Conservation (phyloP, 2,797 vertebrate species). For the Darevskia nairensis region DNA sequence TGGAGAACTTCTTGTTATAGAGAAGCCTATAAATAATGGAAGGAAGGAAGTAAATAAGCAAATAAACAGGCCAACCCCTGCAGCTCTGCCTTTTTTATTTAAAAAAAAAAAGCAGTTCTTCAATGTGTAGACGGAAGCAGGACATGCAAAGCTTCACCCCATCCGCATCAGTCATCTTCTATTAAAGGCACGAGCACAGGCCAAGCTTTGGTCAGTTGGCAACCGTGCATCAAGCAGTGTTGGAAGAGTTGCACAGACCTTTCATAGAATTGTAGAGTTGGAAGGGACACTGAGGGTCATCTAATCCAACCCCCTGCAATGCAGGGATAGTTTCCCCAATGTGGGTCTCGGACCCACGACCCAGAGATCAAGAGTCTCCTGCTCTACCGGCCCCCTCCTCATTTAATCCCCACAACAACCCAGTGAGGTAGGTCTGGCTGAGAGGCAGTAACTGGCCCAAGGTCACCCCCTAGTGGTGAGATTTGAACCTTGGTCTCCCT, state of each 20-base stretch:
- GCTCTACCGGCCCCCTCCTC: too few species aligned
- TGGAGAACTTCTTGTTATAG: neutral
- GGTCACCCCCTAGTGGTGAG: too few species aligned
- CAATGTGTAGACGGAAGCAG: neutral
- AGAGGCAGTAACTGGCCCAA: too few species aligned
- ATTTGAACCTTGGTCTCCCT: too few species aligned
- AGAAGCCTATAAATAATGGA: neutral
- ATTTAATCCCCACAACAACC: too few species aligned
- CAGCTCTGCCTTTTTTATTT: neutral
- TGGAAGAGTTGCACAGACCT: neutral
- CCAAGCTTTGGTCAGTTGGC: neutral
- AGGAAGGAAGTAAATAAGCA: neutral
- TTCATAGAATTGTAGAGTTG: too few species aligned
- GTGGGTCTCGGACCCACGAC: too few species aligned
- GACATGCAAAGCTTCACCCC: neutral
- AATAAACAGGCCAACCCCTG: neutral
- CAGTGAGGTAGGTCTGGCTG: too few species aligned
- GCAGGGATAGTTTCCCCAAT: too few species aligned
- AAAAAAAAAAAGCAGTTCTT: neutral
- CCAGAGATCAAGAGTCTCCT: too few species aligned
- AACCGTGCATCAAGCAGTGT: neutral
- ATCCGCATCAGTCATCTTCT: neutral
- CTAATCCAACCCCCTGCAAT: too few species aligned
- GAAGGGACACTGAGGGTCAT: too few species aligned
- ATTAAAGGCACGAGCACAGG: neutral